Percentiles rank a stretch among this genome's conserved stretches.
Evolutionary conservation across 2,888 invertebrate species (phyloP).

Genomic region (Bhutanitis thaidina): DNA sequence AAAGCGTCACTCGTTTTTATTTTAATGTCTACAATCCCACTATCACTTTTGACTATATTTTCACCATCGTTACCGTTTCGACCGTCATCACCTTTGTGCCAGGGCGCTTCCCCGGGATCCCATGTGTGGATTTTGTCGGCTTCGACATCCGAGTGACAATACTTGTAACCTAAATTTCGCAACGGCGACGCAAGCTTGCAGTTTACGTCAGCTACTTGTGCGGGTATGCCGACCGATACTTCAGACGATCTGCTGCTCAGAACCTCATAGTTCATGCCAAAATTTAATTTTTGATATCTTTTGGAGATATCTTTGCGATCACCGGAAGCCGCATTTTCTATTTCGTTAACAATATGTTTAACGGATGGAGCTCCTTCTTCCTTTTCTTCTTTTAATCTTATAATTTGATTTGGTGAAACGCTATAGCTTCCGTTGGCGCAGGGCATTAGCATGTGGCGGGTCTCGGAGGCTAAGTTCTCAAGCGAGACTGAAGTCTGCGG

Average conservation of each 20-base stretch:
- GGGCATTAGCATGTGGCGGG: constrained; percentile 90
- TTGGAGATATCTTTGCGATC: constrained; percentile 50
- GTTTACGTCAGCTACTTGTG: constrained; percentile 29
- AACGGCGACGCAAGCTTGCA: constrained; percentile 44
- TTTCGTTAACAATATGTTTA: constrained; percentile 85
- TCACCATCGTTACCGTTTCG: constrained; percentile 56
- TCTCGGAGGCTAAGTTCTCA: constrained; percentile 83
- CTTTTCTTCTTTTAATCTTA: constrained; percentile 86
- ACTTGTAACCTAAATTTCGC: constrained; percentile 48
- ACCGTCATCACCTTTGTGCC: constrained; percentile 44
- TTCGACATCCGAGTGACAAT: constrained; percentile 45
- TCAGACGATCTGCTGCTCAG: constrained; percentile 34
- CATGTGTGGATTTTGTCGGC: constrained; percentile 81
- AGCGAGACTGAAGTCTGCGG: constrained; percentile 84
- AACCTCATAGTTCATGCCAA: constrained; percentile 38
- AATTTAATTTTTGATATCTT: constrained; percentile 49
- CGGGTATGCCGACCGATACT: constrained; percentile 28
- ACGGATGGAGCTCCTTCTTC: constrained; percentile 81
- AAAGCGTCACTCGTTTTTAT: constrained; percentile 82
- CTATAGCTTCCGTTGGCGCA: constrained; percentile 93
- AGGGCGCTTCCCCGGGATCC: constrained; percentile 82
- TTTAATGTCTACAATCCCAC: constrained; percentile 69
- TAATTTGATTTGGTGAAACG: constrained; percentile 94
- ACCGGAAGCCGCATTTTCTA: constrained; percentile 78
- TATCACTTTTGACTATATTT: constrained; percentile 74